phyloP scores from a whole-genome alignment of 2,888 invertebrate genomes.

The Callimorpha dominula region DNA sequence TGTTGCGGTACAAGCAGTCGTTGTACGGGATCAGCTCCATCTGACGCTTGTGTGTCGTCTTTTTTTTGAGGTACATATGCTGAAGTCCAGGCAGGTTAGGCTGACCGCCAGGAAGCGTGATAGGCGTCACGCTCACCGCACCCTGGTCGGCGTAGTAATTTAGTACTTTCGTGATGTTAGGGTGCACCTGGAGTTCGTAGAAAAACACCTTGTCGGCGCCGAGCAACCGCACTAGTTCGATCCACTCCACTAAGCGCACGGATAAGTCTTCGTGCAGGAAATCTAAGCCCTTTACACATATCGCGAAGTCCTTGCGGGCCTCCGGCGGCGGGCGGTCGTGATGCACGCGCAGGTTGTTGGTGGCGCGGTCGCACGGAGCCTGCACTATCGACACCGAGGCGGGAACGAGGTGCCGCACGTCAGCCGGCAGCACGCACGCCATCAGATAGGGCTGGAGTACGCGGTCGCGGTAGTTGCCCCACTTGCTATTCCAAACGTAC shows the following conservation, averaged over 20 bases:
- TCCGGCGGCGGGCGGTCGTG: constrained; percentile 88
- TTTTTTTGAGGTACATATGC: constrained; percentile 95
- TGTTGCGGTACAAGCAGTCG: constrained; percentile 97
- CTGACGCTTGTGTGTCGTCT: constrained; percentile 96
- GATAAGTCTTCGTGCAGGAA: constrained; percentile 97
- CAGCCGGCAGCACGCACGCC: constrained; percentile 94
- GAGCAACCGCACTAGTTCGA: constrained; percentile 93
- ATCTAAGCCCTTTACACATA: constrained; percentile 97
- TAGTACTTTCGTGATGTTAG: constrained; percentile 95
- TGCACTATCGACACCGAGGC: constrained; percentile 95
- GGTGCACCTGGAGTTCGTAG: constrained; percentile 96
- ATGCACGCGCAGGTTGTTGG: constrained; percentile 94
- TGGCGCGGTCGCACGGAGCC: constrained; percentile 93
- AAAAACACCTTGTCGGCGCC: constrained; percentile 97
- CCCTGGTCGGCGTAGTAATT: constrained; percentile 89
- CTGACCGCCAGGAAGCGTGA: constrained; percentile 95
- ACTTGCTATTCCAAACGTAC: constrained; percentile 97
- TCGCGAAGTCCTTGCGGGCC: constrained; percentile 93
- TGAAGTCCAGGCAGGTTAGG: constrained; percentile 96
- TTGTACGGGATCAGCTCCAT: constrained; percentile 98
- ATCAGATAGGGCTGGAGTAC: constrained; percentile 96
- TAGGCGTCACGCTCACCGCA: constrained; percentile 91
- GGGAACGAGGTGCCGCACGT: constrained; percentile 90
- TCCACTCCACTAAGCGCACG: constrained; percentile 97
- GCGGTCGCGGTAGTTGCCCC: constrained; percentile 97